These are phyloP conservation scores for Ranitomeya variabilis DNA, from an alignment of 2,113 vertebrate species.

Conservation along the genomic window DNA sequence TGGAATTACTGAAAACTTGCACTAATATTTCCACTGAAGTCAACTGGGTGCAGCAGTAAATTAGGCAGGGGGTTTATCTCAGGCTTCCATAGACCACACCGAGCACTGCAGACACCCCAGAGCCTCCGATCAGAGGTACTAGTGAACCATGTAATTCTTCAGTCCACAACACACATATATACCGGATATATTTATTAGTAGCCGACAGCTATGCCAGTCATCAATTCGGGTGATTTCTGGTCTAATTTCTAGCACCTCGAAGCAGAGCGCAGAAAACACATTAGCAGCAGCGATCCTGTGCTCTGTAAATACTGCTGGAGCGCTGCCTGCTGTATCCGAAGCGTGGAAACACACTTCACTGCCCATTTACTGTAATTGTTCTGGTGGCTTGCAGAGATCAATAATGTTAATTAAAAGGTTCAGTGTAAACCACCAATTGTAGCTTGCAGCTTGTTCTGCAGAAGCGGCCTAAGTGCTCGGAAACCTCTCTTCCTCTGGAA, in stretches of 20 bases:
- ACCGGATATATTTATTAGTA: background rate
- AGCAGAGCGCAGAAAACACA: background rate
- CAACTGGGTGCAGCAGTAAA: background rate
- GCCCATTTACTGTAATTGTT: constrained; percentile 40
- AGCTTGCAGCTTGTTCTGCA: constrained; percentile 19
- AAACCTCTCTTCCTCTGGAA: constrained; percentile 22
- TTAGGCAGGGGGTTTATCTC: background rate
- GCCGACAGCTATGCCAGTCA: background rate
- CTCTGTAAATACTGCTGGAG: background rate
- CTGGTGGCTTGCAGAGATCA: constrained; percentile 38
- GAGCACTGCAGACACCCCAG: too few species aligned
- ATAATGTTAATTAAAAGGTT: constrained; percentile 50
- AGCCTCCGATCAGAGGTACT: too few species aligned
- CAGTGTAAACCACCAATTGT: constrained; percentile 46
- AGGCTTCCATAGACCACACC: too few species aligned
- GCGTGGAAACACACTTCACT: constrained; percentile 7
- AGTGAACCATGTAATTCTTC: too few species aligned
- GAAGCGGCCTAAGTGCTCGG: constrained; percentile 29
- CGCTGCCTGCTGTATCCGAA: constrained; percentile 7
- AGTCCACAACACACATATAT: too few species aligned
- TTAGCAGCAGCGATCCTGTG: background rate
- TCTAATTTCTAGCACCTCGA: background rate
- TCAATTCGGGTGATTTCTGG: background rate
- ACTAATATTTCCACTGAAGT: background rate
- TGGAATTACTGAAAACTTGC: too few species aligned